Conservation (phyloP, 2,888 invertebrate genomes). For the Spisula subtruncata region DNA sequence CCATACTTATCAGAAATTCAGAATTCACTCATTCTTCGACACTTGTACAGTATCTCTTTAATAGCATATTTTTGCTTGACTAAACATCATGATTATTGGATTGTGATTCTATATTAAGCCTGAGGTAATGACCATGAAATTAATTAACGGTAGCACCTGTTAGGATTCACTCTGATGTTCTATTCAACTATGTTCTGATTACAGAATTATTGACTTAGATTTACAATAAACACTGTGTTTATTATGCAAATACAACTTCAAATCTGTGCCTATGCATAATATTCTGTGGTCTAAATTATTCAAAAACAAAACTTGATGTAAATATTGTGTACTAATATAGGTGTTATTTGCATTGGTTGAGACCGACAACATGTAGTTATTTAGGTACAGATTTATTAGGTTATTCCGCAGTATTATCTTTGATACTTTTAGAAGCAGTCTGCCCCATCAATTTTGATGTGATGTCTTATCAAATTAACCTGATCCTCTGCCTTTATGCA, state of each 20-base stretch:
- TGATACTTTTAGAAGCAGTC: too few species aligned
- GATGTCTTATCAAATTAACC: too few species aligned
- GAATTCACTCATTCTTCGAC: too few species aligned
- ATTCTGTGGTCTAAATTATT: not conserved
- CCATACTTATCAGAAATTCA: too few species aligned
- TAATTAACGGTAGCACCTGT: conserved; percentile 10
- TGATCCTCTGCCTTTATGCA: too few species aligned
- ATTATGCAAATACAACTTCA: not conserved
- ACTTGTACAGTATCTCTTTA: not conserved
- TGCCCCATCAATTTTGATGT: too few species aligned
- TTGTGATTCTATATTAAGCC: not conserved
- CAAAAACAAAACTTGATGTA: not conserved
- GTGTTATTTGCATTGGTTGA: too few species aligned
- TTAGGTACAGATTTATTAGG: too few species aligned
- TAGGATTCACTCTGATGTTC: not conserved
- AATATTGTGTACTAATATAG: too few species aligned
- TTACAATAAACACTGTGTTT: not conserved
- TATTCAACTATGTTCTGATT: not conserved
- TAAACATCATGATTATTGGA: not conserved
- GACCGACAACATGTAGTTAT: too few species aligned
- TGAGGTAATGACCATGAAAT: conserved; percentile 10
- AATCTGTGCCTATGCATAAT: not conserved
- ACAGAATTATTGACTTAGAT: not conserved
- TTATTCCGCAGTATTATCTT: too few species aligned
- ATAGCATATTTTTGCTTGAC: not conserved